phyloP scores from a whole-genome alignment of 2,888 invertebrate genomes.

The Cacoxenus indagator region DNA sequence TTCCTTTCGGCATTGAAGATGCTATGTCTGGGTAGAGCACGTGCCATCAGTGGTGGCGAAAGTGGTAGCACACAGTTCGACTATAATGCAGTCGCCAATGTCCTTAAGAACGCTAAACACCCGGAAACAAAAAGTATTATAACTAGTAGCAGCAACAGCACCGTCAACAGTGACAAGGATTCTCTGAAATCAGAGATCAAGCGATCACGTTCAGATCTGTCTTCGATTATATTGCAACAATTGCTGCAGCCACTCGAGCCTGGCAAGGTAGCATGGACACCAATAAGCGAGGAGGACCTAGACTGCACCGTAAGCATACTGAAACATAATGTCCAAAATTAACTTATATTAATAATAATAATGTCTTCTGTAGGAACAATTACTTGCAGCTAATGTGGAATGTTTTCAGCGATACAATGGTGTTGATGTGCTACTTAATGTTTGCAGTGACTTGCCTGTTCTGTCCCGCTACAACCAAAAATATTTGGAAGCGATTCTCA shows the following conservation, averaged over 20 bases:
- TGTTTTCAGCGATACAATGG: constrained; percentile 86
- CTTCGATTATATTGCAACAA: constrained; percentile 80
- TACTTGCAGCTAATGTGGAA: constrained; percentile 83
- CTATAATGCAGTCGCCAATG: constrained; percentile 80
- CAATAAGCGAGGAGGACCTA: constrained; percentile 70
- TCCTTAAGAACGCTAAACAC: constrained; percentile 81
- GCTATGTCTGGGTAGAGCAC: constrained; percentile 78
- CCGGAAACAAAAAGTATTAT: constrained; percentile 73
- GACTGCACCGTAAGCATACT: constrained; percentile 69
- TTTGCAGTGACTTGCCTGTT: constrained; percentile 83
- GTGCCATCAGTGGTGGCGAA: constrained; percentile 22
- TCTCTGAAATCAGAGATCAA: constrained; percentile 74
- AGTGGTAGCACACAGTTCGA: constrained; percentile 73
- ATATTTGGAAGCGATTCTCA: constrained; percentile 72
- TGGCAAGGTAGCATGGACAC: constrained; percentile 71
- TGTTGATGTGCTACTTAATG: constrained; percentile 84
- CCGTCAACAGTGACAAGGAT: constrained; percentile 72
- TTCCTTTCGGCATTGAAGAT: constrained; percentile 80
- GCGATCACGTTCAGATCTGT: constrained; percentile 78
- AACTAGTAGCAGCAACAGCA: constrained; percentile 66
- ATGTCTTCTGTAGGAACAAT: constrained; percentile 78
- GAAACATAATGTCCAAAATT: neutral
- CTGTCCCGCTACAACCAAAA: constrained; percentile 73
- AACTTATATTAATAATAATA: constrained; percentile 19
- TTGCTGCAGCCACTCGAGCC: constrained; percentile 78